Conservation (phyloP, 2,113 vertebrate species). For the Dasyornis broadbenti region DNA sequence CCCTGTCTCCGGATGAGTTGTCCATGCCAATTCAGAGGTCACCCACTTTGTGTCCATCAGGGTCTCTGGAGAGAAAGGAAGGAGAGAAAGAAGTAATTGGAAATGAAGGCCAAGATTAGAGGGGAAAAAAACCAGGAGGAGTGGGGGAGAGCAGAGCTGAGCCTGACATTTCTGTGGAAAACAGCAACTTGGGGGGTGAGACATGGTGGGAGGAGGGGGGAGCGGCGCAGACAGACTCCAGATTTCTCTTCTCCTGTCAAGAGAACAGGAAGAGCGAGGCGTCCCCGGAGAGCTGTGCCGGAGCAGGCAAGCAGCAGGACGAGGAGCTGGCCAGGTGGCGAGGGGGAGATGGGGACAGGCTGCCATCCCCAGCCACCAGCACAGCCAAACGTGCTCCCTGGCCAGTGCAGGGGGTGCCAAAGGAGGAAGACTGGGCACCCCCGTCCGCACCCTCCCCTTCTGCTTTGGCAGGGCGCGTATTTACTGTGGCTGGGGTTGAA, state of each 20-base stretch:
- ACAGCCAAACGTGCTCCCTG: background rate
- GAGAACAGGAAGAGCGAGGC: conserved; percentile 42
- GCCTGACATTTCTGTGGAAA: conserved; percentile 54
- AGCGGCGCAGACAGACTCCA: conserved; percentile 1
- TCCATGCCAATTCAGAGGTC: conserved; percentile 95
- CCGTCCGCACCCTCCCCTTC: background rate
- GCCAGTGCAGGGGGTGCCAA: background rate
- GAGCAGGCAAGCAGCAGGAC: background rate
- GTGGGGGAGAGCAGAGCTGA: background rate
- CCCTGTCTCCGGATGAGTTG: conserved; percentile 92
- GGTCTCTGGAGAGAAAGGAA: conserved; percentile 79
- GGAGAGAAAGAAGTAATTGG: conserved; percentile 38
- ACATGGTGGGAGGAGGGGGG: conserved; percentile 16
- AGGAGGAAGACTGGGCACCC: background rate
- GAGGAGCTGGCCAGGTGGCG: background rate
- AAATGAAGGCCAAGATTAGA: conserved; percentile 24
- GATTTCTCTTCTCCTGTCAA: conserved; percentile 47
- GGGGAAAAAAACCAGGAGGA: background rate
- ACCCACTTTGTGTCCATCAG: conserved; percentile 98
- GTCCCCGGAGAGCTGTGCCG: background rate
- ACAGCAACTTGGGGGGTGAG: conserved; percentile 54
- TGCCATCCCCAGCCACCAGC: background rate
- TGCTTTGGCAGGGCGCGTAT: conserved; percentile 8
- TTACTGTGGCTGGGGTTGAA: conserved; percentile 53
- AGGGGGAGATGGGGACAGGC: background rate